These are phyloP conservation scores for Rhagonycha lutea DNA, from an alignment of 2,888 invertebrate genomes.

Conservation along the genomic window DNA sequence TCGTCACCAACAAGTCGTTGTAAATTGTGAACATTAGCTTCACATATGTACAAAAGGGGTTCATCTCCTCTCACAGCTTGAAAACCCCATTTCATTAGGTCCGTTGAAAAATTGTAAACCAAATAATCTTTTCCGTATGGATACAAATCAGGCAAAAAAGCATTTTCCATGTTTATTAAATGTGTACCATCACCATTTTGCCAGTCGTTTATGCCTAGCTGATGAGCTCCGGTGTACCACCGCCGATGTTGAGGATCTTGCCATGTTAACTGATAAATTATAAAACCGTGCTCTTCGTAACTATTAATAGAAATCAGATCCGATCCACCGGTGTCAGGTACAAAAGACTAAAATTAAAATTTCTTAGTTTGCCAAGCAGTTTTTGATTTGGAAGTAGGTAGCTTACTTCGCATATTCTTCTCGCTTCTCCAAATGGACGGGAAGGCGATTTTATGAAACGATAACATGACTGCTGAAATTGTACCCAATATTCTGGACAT, in stretches of 20 bases:
- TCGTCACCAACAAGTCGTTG: slow-evolving; percentile 74
- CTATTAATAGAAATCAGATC: slow-evolving; percentile 80
- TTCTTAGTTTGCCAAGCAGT: background rate
- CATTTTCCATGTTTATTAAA: slow-evolving; percentile 77
- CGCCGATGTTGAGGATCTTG: slow-evolving; percentile 84
- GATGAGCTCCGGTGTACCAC: slow-evolving; percentile 85
- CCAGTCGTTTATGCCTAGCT: slow-evolving; percentile 77
- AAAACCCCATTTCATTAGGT: slow-evolving; percentile 81
- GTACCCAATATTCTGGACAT: slow-evolving; percentile 90
- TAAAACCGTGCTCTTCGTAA: slow-evolving; percentile 85
- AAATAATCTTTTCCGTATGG: slow-evolving; percentile 71
- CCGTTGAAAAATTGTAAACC: slow-evolving; percentile 75
- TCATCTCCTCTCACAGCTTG: slow-evolving; percentile 79
- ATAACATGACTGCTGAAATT: slow-evolving; percentile 81
- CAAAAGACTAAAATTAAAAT: slow-evolving; percentile 63
- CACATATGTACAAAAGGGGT: slow-evolving; percentile 82
- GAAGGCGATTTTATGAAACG: slow-evolving; percentile 87
- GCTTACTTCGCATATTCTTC: slow-evolving; percentile 72
- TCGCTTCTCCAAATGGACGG: slow-evolving; percentile 78
- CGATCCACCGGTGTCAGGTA: slow-evolving; percentile 59
- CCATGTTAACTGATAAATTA: slow-evolving; percentile 78
- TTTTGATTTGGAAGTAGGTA: slow-evolving; percentile 33
- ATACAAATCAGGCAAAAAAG: slow-evolving; percentile 72
- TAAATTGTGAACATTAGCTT: slow-evolving; percentile 76
- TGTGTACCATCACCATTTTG: slow-evolving; percentile 85